Base-by-base conservation (phyloP, 2,797 vertebrate species). In the Anisognathus igniventris region DNA sequence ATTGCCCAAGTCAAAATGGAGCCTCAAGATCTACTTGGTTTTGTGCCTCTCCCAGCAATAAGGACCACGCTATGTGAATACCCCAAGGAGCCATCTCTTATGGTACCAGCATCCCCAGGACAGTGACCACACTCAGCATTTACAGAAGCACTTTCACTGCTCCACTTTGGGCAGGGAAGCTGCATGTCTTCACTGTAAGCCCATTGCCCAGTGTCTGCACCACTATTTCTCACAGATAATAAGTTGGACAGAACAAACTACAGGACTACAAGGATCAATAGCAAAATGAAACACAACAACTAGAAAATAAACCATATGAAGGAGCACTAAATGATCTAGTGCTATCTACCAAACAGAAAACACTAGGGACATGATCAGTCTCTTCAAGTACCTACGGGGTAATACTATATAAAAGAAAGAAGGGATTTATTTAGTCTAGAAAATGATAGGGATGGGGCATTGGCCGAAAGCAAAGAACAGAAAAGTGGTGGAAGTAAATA, bases 381-480 rank as follows among this genome's bases (percentile, higher is more conserved):
- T 92, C 67, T 95, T 97, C 88, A 96, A 97, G 87, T 85, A 96
- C 61, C 90, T 95, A 87, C 68, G 86, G 94, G 82, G 82, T 93
- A 97, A 93, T 74, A 31, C 20, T 83, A 91, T 8, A 89, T 68
- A 75, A 96, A 96, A 86, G 80, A 95, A 95, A 62, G 28, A 95
- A 96, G 53, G 81, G 24, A 95, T 96, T 97, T 95, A 90, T 95
- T 97, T 93, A 92, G 77, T 86, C 82, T 76, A 88, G 78, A 75
- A 93, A 88, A 95, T 56, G 18, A 54, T 61, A 93, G 85, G 23
- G 86, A 95, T 15, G 61, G 57, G 66, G 67, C 84, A 96, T 35
- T 95, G 58, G 47, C 76, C 76, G 60, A 67, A 88, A 96, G 88
- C 89, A 93, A 97, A 86, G 81, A 77, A 93, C 74, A 73, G 76